Evolutionary conservation across 2,797 vertebrate species (phyloP).

Genomic region (Borostomias antarcticus): DNA sequence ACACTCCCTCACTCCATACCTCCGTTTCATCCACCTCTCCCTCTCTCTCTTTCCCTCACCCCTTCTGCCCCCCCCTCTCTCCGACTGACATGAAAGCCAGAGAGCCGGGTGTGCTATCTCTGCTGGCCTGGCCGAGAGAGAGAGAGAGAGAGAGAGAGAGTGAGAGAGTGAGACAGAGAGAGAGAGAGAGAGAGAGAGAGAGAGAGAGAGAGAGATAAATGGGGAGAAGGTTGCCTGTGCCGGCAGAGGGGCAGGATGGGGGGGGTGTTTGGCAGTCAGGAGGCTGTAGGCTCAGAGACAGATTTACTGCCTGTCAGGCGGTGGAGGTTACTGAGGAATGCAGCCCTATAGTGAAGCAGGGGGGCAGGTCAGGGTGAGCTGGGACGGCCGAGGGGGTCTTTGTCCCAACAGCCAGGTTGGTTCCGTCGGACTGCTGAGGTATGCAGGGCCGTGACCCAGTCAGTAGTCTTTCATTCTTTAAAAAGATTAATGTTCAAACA

Average conservation of each 20-base stretch:
- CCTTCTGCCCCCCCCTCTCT: constrained; percentile 31
- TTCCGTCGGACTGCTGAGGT: too few species aligned
- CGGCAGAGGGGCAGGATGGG: constrained; percentile 29
- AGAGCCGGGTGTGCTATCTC: constrained; percentile 14
- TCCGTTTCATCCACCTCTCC: not conserved
- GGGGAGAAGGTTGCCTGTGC: constrained; percentile 35
- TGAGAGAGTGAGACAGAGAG: constrained; percentile 9
- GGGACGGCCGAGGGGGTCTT: not conserved
- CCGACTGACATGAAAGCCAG: constrained; percentile 25
- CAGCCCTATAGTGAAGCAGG: constrained; percentile 65
- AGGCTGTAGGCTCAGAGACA: constrained; percentile 50
- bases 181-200: constrained; percentile 9
- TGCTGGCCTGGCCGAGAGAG: not conserved
- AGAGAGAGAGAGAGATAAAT: constrained; percentile 38
- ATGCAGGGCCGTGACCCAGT: not conserved
- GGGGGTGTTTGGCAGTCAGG: constrained; percentile 29
- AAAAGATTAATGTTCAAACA: too few species aligned
- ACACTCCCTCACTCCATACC: constrained; percentile 43
- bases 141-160: constrained; percentile 5
- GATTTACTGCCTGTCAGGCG: constrained; percentile 69
- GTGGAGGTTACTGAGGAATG: constrained; percentile 67
- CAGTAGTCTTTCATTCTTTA: too few species aligned
- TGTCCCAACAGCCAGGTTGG: too few species aligned
- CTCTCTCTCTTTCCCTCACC: not conserved
- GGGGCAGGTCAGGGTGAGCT: constrained; percentile 45